A percentile compares a stretch with the other conserved stretches of the same genome.
Conservation (phyloP, 2,113 vertebrate genomes). For the Phrynocephalus versicolor region DNA sequence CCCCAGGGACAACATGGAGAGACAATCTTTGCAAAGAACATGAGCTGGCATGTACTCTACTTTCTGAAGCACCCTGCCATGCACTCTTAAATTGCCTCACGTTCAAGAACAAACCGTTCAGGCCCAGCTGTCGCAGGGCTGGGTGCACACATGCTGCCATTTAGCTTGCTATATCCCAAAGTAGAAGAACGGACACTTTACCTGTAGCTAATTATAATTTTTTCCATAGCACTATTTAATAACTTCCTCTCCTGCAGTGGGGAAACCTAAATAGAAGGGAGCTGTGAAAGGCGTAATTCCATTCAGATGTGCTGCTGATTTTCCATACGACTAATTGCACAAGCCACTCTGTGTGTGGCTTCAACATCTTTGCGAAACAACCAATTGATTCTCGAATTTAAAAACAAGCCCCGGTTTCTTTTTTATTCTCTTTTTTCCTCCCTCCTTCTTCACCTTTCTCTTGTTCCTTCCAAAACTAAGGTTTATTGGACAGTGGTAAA, state of each 20-base stretch:
- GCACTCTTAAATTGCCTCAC: neutral
- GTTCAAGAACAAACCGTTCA: neutral
- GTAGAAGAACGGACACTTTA: neutral
- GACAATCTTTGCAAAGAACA: neutral
- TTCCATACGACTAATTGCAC: neutral
- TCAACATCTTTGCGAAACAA: neutral
- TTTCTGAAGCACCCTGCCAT: neutral
- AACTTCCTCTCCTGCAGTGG: neutral
- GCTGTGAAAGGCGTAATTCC: neutral
- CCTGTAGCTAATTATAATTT: conserved; percentile 27
- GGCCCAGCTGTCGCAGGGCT: neutral
- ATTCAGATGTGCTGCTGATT: conserved; percentile 2
- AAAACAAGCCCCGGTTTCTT: neutral
- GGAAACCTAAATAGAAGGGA: neutral
- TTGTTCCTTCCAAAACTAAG: neutral
- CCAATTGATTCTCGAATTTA: neutral
- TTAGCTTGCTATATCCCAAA: conserved; percentile 1
- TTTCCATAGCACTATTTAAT: conserved; percentile 21
- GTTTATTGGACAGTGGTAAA: neutral
- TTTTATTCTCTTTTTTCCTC: neutral
- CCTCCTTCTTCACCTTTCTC: neutral
- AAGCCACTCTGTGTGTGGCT: neutral
- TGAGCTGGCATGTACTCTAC: neutral
- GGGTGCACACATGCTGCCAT: neutral
- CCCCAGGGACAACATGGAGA: neutral